phyloP scores from a whole-genome alignment of 2,797 vertebrate genomes.

The Trachurus trachurus region DNA sequence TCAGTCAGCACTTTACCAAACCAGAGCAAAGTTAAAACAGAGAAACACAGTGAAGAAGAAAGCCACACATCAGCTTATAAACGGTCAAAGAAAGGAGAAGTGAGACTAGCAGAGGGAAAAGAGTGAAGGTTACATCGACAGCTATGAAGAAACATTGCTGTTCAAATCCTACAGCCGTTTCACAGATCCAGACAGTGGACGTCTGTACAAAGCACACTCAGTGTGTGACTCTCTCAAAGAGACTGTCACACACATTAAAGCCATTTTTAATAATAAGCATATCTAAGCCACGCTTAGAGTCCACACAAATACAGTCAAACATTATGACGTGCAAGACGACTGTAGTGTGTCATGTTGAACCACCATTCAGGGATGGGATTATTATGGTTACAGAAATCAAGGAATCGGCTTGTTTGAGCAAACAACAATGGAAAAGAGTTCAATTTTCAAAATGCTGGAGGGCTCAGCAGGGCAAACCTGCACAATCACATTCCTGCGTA shows the following conservation, averaged over 20 bases:
- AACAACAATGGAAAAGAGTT: constrained; percentile 1
- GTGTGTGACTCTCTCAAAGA: background rate
- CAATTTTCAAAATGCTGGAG: constrained; percentile 32
- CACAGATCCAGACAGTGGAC: constrained; percentile 26
- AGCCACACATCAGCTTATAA: constrained; percentile 25
- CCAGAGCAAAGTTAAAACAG: background rate
- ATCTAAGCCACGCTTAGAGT: constrained; percentile 1
- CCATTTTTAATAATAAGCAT: background rate
- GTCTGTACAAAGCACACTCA: constrained; percentile 20
- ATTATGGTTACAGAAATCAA: constrained; percentile 30
- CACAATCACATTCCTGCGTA: constrained; percentile 58
- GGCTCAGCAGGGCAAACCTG: constrained; percentile 41
- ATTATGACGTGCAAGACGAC: background rate
- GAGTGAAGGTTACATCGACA: background rate
- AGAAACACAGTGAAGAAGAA: constrained; percentile 14
- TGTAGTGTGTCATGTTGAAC: constrained; percentile 4
- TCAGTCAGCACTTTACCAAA: constrained; percentile 2
- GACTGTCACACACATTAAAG: constrained; percentile 1
- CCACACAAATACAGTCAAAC: background rate
- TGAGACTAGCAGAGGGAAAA: constrained; percentile 11
- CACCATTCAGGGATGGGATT: background rate
- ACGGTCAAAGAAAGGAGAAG: constrained; percentile 47
- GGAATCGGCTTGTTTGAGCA: background rate
- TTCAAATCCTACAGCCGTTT: constrained; percentile 52
- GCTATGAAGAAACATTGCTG: constrained; percentile 4